Evolutionary conservation across 2,797 vertebrate species (phyloP).

Genomic region (Sebastes hopkinsi): DNA sequence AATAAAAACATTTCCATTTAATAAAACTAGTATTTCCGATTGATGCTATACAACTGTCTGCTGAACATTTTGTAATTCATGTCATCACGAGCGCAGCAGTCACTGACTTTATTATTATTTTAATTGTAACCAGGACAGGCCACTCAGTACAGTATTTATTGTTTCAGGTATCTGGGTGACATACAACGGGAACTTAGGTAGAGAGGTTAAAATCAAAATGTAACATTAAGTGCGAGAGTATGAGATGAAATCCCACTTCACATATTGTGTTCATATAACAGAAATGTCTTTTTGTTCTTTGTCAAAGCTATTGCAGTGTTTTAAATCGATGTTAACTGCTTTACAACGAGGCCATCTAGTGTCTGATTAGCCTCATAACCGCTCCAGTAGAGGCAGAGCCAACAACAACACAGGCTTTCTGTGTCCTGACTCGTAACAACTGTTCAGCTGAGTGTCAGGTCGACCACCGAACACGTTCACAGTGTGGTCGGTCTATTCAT

Average conservation of each 20-base stretch:
- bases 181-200: background rate
- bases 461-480: too few relatives aligned
- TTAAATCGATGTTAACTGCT: background rate
- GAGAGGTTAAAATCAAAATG: background rate
- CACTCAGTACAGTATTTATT: background rate
- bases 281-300: background rate
- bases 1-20: background rate
- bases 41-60: background rate
- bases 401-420: background rate
- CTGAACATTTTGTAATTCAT: background rate
- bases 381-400: background rate
- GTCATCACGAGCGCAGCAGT: background rate
- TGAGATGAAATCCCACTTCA: background rate
- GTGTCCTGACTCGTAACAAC: background rate
- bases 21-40: background rate
- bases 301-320: background rate
- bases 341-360: slow-evolving; percentile 67
- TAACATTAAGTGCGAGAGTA: background rate
- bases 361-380: slow-evolving; percentile 11
- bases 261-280: background rate
- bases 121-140: background rate
- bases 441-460: too few relatives aligned
- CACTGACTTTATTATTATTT: background rate
- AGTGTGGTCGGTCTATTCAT: too few relatives aligned
- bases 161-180: background rate